Percentiles rank a stretch among this genome's conserved stretches.
phyloP scores from a whole-genome alignment of 2,888 invertebrate genomes.

The Argyresthia goedartella region DNA sequence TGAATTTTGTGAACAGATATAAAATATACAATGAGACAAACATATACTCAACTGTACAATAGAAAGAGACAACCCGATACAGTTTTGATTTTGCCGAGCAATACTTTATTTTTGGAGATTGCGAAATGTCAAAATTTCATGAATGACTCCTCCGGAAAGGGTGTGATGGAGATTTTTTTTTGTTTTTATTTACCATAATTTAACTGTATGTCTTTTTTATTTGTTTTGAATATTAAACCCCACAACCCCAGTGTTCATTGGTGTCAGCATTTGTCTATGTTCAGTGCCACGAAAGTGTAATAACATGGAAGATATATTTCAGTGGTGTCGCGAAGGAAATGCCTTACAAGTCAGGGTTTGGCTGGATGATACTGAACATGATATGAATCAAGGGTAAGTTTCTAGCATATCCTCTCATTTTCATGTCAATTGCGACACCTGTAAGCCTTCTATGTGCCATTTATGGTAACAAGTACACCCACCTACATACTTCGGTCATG shows the following conservation, averaged over 20 bases:
- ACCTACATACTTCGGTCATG: conserved; percentile 19
- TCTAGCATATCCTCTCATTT: conserved; percentile 5
- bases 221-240: not conserved
- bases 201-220: not conserved
- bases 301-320: conserved; percentile 98
- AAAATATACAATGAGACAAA: not conserved
- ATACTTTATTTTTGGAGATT: conserved; percentile 55
- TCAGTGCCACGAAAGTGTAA: conserved; percentile 8
- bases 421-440: conserved; percentile 18
- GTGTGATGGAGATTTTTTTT: not conserved
- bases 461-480: conserved; percentile 38
- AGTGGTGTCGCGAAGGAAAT: conserved; percentile 98
- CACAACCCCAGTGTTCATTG: not conserved
- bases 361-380: conserved; percentile 99
- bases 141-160: not conserved
- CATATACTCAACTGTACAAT: not conserved
- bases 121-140: conserved; percentile 54
- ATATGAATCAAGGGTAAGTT: conserved; percentile 97
- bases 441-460: conserved; percentile 20
- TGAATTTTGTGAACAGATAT: not conserved
- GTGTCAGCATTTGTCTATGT: not conserved
- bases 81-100: conserved; percentile 9
- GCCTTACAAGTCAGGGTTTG: conserved; percentile 98
- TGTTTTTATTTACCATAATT: conserved; percentile 1
- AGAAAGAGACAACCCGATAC: not conserved